A percentile compares a stretch with the other conserved stretches of the same genome.
phyloP scores from a whole-genome alignment of 2,113 vertebrate genomes.

The Onychorhynchus coronatus region DNA sequence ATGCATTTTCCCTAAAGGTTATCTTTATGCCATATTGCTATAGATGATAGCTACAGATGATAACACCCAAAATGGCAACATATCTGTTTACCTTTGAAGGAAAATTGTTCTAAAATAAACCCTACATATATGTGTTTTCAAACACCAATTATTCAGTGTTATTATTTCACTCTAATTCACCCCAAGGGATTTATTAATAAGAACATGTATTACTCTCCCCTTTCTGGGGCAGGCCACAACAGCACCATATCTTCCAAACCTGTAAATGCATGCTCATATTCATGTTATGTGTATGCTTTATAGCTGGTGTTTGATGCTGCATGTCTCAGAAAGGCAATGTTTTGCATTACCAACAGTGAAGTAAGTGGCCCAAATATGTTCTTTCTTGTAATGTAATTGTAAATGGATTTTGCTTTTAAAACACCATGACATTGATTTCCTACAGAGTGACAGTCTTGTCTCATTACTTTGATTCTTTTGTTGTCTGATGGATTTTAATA shows the following conservation, averaged over 20 bases:
- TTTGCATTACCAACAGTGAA: neutral
- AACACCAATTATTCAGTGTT: too few relatives aligned
- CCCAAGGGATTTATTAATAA: too few relatives aligned
- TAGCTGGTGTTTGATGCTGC: neutral
- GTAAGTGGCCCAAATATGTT: neutral
- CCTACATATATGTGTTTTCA: too few relatives aligned
- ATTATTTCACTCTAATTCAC: too few relatives aligned
- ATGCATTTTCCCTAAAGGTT: too few relatives aligned
- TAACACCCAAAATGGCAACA: too few relatives aligned
- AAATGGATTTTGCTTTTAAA: slow-evolving; percentile 2
- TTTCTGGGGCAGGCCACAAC: too few relatives aligned
- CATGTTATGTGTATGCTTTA: neutral
- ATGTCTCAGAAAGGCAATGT: neutral
- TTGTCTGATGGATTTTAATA: slow-evolving; percentile 36
- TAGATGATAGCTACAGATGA: too few relatives aligned
- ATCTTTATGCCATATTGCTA: too few relatives aligned
- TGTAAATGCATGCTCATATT: neutral
- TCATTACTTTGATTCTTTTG: slow-evolving; percentile 14
- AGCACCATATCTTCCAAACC: neutral
- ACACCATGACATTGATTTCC: slow-evolving; percentile 11
- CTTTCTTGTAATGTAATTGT: neutral
- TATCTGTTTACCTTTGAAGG: too few relatives aligned
- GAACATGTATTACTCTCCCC: too few relatives aligned
- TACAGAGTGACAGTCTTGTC: slow-evolving; percentile 27
- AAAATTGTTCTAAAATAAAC: too few relatives aligned